phyloP scores from a whole-genome alignment of 2,888 invertebrate species.

The Tinea trinotella region DNA sequence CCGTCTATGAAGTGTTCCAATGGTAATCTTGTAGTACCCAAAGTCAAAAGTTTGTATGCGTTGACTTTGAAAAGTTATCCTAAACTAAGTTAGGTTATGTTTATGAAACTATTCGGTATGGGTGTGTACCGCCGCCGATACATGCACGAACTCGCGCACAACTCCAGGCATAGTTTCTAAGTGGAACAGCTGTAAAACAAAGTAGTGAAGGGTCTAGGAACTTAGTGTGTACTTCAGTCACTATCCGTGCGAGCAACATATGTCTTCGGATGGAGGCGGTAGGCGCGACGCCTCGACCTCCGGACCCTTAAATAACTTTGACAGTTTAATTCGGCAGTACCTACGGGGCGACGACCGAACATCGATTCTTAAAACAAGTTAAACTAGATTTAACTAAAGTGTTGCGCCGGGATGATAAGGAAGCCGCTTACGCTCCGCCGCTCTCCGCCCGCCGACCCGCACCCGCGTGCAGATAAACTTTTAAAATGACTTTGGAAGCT shows the following conservation, averaged over 20 bases:
- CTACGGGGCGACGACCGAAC: slow-evolving; percentile 43
- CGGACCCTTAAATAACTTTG: slow-evolving; percentile 40
- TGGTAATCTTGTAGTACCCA: slow-evolving; percentile 69
- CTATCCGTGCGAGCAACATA: slow-evolving; percentile 48
- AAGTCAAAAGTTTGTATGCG: slow-evolving; percentile 72
- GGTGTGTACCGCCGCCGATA: slow-evolving; percentile 68
- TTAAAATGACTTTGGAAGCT: slow-evolving; percentile 75
- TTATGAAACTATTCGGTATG: slow-evolving; percentile 71
- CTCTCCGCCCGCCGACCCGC: slow-evolving; percentile 36
- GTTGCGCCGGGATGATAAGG: slow-evolving; percentile 63
- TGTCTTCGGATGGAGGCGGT: slow-evolving; percentile 36
- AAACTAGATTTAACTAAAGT: slow-evolving; percentile 69
- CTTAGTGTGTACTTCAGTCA: slow-evolving; percentile 63
- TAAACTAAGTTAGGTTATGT: slow-evolving; percentile 72
- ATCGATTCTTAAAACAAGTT: slow-evolving; percentile 64
- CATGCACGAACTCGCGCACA: slow-evolving; percentile 70
- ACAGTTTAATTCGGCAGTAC: slow-evolving; percentile 53
- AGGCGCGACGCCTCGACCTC: slow-evolving; percentile 28
- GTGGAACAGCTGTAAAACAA: slow-evolving; percentile 73
- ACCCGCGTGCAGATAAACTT: slow-evolving; percentile 72
- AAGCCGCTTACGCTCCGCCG: slow-evolving; percentile 50
- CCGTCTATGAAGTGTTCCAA: slow-evolving; percentile 65
- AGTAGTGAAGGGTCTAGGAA: slow-evolving; percentile 72
- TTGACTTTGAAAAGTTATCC: slow-evolving; percentile 73
- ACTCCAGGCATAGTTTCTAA: slow-evolving; percentile 71